phyloP scores from a whole-genome alignment of 2,797 vertebrate genomes.

The Sebastes trivittatus region DNA sequence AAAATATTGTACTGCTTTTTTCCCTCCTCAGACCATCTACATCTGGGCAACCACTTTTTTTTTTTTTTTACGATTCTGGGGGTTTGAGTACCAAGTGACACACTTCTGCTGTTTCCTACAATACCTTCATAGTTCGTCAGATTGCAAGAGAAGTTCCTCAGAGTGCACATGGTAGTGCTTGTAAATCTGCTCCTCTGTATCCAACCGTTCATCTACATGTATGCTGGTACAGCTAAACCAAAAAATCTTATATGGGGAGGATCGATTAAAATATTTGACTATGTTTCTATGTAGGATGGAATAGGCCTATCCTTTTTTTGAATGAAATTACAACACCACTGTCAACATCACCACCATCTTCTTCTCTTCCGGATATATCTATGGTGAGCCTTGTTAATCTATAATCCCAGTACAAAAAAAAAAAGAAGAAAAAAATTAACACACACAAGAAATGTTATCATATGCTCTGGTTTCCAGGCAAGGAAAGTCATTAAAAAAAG shows the following conservation, averaged over 20 bases:
- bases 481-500: constrained; percentile 98
- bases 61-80: constrained; percentile 63
- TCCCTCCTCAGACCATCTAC: constrained; percentile 70
- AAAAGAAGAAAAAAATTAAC: constrained; percentile 26
- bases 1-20: constrained; percentile 41
- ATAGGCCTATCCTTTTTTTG: background rate
- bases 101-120: constrained; percentile 16
- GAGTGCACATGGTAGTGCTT: constrained; percentile 7
- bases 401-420: constrained; percentile 61
- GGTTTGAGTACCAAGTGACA: constrained; percentile 56
- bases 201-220: constrained; percentile 37
- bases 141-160: constrained; percentile 10
- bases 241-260: background rate
- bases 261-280: background rate
- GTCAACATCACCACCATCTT: constrained; percentile 72
- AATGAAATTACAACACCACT: constrained; percentile 29
- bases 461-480: constrained; percentile 98
- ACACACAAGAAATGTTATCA: constrained; percentile 84
- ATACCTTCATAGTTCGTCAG: constrained; percentile 13
- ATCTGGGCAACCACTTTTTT: constrained; percentile 68
- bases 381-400: constrained; percentile 70
- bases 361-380: constrained; percentile 52
- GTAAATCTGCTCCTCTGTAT: constrained; percentile 21
- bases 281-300: constrained; percentile 5
- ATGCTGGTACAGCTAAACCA: constrained; percentile 1